Base-by-base conservation (phyloP, 1,140 invertebrate species). In the Coenobita brevimanus region DNA sequence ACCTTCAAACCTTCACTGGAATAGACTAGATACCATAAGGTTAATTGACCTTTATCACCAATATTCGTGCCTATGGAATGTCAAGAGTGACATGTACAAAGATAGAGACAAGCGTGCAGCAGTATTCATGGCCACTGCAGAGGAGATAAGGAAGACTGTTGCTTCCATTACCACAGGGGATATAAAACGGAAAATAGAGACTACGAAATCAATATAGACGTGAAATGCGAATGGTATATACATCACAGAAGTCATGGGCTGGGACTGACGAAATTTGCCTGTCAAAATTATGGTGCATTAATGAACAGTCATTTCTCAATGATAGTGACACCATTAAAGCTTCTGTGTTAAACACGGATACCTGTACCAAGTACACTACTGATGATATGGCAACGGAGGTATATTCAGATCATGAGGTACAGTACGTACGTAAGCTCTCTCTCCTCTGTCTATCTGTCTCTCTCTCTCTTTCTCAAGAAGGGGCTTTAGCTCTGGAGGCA, bases 1-100 rank as follows among this genome's bases (percentile, higher is more conserved):
- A 78, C 75, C 75, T 78, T 13, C 75, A 78, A 78, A 46, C 75
- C 38, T 78, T 43, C 75, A 78, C 75, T 46, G 75, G 75, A 10
- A 33, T 4, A 78, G 46, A 43, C 75, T 43, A 78, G 75, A 78
- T 21, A 78, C 75, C 75, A 41, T 46, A 78, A 33, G 46, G 17
- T 78, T 73, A 30, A 78, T 78, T 78, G n/a, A 46, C 75, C 8
- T 78, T 33, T 78, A 54, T 41, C 75, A 41, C 33, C 33, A 78
- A 71, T 30, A 71, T 30, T 17, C 46, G 17, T 50, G 46, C 17
- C 46, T 50, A 50, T 50, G 46, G 46, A 67, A 67, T 24, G 62
- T 67, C 62, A 67, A 67, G n/a, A 67, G 62, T 67, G 62, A 67
- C 62, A 67, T 8, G n/a, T 67, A 67, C 62, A 24, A 67, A 33